Conservation (phyloP, 2,797 vertebrate genomes). For the Pygocentrus nattereri region DNA sequence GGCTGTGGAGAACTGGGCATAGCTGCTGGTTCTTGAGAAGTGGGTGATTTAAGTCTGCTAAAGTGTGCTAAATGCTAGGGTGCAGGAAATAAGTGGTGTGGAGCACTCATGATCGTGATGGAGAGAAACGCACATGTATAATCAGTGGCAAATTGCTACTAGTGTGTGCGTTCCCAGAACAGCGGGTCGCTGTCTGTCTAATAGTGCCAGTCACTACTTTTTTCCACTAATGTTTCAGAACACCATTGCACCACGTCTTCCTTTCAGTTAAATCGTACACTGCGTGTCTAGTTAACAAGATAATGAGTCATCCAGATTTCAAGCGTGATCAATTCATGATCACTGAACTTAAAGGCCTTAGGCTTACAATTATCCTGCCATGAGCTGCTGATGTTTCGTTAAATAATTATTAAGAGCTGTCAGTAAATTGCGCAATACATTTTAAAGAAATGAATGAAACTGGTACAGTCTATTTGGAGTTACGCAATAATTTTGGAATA, state of each 20-base stretch:
- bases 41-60: conserved; percentile 35
- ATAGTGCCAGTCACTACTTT: conserved; percentile 61
- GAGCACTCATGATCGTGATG: conserved; percentile 50
- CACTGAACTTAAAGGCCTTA: not conserved
- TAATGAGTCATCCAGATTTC: not conserved
- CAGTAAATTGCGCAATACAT: not conserved
- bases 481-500: not conserved
- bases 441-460: not conserved
- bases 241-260: not conserved
- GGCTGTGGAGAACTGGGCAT: not conserved
- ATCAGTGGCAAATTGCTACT: conserved; percentile 62
- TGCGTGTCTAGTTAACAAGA: conserved; percentile 11
- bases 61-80: conserved; percentile 33
- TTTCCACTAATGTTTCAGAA: conserved; percentile 25
- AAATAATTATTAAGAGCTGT: not conserved
- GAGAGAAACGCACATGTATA: conserved; percentile 48
- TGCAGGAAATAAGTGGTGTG: conserved; percentile 47
- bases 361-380: not conserved
- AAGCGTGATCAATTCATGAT: not conserved
- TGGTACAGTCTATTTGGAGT: not conserved
- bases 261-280: not conserved
- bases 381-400: conserved; percentile 1
- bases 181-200: conserved; percentile 68
- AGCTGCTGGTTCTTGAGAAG: conserved; percentile 13
- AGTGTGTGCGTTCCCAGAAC: conserved; percentile 67